Evolutionary conservation across 2,888 invertebrate species (phyloP), one percentile per base, ranked within the genome.

Genomic region (Drosophila pseudotakahashii): DNA sequence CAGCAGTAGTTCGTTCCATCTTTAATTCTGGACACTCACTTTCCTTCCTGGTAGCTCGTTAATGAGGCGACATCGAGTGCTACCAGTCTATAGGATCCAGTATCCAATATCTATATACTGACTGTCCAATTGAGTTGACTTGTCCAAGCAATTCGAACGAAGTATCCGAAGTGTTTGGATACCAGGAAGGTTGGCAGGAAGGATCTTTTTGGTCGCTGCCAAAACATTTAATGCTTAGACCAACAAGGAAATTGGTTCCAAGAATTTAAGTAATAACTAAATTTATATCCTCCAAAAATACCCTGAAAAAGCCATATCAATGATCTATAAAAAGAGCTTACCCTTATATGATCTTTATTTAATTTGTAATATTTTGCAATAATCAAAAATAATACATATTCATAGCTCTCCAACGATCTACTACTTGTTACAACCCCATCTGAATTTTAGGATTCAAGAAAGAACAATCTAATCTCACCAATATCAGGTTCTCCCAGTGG

Each of bases 51-150:
- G 76, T 78, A 78, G 73, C 70, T 66, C 63, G 63, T 77, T 85
- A 82, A 83, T 67, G 66, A 70, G 82, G 82, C 82, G 80, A 76
- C 82, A 55, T 13, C 66, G 63, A 83, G 77, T 76, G 78, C 74
- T 48, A 58, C 47, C 62, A 14, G 66, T 52, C 60, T 30, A 45
- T 19, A n/a, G 45, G 19, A 37, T 23, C 36, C 26, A 37, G 10
- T 34, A 19, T 39, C n/a, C 26, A 37, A 13, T 34, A 19, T 39
- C n/a, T 16, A 16, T 45, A 30, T 7, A 30, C 32, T 7, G 16
- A 7, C n/a, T 11, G 42, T 57, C 23, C 61, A 64, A 72, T 70
- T 75, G 73, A 77, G 61, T 19, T 67, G 32, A 34, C 69, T 70
- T 11, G 11, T 44, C 50, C 36, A 13, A 42, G 30, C 11, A n/a